Conservation (phyloP, 2,113 vertebrate species). For the Equus quagga region DNA sequence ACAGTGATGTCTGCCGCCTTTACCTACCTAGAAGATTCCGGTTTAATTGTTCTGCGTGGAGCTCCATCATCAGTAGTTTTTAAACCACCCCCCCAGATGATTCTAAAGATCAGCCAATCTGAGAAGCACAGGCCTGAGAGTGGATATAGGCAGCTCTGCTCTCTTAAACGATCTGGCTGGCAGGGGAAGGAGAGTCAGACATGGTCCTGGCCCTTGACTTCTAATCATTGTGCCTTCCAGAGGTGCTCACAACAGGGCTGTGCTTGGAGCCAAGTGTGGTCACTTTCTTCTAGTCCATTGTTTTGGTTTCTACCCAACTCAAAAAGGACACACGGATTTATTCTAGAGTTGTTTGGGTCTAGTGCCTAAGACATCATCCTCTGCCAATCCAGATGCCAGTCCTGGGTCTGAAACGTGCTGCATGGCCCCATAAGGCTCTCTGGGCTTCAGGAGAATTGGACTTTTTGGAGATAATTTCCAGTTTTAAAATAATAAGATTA, state of each 20-base stretch:
- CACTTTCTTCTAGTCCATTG: neutral
- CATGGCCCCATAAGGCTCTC: neutral
- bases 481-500: neutral
- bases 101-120: neutral
- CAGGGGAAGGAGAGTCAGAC: neutral
- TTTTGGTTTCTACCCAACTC: neutral
- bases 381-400: neutral
- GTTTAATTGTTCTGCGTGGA: conserved; percentile 4
- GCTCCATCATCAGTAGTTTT: neutral
- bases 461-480: neutral
- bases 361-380: neutral
- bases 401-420: neutral
- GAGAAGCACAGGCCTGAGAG: neutral
- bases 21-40: neutral
- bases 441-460: neutral
- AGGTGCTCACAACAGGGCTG: neutral
- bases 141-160: neutral
- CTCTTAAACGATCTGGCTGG: neutral
- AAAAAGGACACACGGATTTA: neutral
- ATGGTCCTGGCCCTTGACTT: neutral
- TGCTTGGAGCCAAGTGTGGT: neutral
- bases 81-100: neutral
- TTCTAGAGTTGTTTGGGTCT: neutral
- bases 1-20: neutral
- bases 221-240: neutral